Evolutionary conservation across 2,797 vertebrate genomes (phyloP), one percentile per base, ranked within the genome.

Genomic region (Epinephelus malabaricus): DNA sequence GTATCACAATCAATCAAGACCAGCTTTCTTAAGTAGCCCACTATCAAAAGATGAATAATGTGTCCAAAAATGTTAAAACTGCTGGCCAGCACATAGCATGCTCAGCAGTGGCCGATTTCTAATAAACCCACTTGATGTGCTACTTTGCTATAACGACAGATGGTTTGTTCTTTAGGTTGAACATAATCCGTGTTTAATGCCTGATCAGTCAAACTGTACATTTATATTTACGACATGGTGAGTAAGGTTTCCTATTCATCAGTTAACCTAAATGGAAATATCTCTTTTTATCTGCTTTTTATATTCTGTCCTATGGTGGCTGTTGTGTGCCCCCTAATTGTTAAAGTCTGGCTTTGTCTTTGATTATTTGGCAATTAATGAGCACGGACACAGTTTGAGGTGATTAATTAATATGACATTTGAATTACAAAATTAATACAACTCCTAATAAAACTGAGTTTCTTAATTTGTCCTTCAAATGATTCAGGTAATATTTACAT

Each of bases 331-430:
- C 13, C 11, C 7, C 5, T 53, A 15, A 53, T 54, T 76, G 27
- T 54, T 30, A 27, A 45, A 40, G n/a, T 60, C 34, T 38, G 51
- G 65, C 11, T 70, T 50, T 53, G 19, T 25, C 60, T 60, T 19
- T 40, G 17, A 70, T 43, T 27, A 58, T 54, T 27, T 54, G 21
- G 49, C 55, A 25, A 62, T 68, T 63, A 68, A 68, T 53, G 2
- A 38, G 13, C 25, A 38, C n/a, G 8, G 64, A 49, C 54, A 8
- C 45, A 25, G 15, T 21, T 53, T 38, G 21, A 61, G 27, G 21
- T 69, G 45, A 64, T 66, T 47, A 46, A 60, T 66, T 34, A 65
- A 19, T 23, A 50, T 49, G 38, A 7, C 9, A 51, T 30, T 23
- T 19, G 66, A 66, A 68, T 25, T 17, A 46, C 17, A 46, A 4